Percentiles rank a stretch among this genome's conserved stretches.
Evolutionary conservation across 2,113 vertebrate genomes (phyloP).

Genomic region (Cervus canadensis): DNA sequence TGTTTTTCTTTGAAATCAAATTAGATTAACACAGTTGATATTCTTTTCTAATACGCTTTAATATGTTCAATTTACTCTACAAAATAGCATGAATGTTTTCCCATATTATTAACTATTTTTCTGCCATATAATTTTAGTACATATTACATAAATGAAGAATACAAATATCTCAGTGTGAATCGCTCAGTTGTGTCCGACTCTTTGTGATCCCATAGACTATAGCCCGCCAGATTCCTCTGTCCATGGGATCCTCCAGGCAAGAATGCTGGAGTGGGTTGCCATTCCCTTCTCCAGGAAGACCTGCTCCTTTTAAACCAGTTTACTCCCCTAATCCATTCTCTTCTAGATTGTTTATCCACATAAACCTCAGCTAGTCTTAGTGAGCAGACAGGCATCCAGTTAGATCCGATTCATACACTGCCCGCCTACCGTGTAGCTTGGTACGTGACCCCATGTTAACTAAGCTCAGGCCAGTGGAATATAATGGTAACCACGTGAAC

Average conservation of each 20-base stretch:
- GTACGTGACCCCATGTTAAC: fast-evolving
- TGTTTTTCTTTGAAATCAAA: not conserved
- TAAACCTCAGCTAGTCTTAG: not conserved
- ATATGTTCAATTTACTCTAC: not conserved
- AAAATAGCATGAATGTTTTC: not conserved
- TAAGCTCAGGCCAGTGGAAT: not conserved
- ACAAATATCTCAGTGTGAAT: not conserved
- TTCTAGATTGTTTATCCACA: not conserved
- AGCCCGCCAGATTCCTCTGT: not conserved
- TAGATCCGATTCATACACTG: not conserved
- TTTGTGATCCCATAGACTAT: not conserved
- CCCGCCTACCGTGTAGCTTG: not conserved
- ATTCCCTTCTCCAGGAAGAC: not conserved
- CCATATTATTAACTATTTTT: not conserved
- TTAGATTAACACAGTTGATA: not conserved
- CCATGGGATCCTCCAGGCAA: not conserved
- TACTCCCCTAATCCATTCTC: not conserved
- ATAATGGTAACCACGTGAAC: not conserved
- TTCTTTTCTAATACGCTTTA: not conserved
- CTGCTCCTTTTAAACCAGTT: not conserved
- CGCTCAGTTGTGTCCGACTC: not conserved
- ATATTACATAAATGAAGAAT: not conserved
- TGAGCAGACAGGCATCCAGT: not conserved
- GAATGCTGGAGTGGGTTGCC: not conserved
- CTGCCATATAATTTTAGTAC: not conserved